Evolutionary conservation across 2,113 vertebrate genomes (phyloP).

Genomic region (Felis catus): F.catus_Fca126_mat1.0 CM031422.1:16544501-16545000

Average conservation of each 20-base stretch:
- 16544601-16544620: neutral
- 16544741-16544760: neutral
- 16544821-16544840: rapidly evolving
- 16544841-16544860: neutral
- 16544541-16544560: neutral
- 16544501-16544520: neutral
- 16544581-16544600: neutral
- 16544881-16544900: neutral
- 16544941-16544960: neutral
- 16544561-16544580: neutral
- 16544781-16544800: neutral
- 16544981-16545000: neutral
- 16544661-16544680: too few species aligned
- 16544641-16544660: too few species aligned
- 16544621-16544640: neutral
- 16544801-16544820: neutral
- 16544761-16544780: neutral
- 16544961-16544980: neutral
- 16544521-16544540: neutral
- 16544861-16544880: neutral
- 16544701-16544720: too few species aligned
- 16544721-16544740: too few species aligned
- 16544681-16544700: too few species aligned
- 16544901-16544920: neutral
- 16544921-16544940: neutral